Conservation (phyloP, 2,888 invertebrate species). For the Frankliniella fusca region DNA sequence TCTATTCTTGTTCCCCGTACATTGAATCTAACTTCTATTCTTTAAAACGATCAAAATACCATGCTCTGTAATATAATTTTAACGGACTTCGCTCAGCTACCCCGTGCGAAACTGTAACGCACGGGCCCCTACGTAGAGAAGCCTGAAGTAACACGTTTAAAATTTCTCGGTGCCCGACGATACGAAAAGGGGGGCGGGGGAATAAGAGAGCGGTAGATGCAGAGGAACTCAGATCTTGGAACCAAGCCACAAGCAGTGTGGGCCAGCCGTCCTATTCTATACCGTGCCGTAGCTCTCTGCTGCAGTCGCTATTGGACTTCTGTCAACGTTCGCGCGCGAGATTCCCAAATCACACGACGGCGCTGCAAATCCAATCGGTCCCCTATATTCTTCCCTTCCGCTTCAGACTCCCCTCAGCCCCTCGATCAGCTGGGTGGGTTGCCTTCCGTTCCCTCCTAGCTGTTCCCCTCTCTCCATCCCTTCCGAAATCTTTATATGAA, state of each 20-base stretch:
- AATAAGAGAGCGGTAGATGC: too few relatives aligned
- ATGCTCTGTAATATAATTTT: too few relatives aligned
- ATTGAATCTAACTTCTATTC: too few relatives aligned
- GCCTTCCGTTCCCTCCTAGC: not conserved
- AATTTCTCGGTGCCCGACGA: not conserved
- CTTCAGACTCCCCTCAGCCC: not conserved
- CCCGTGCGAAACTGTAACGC: too few relatives aligned
- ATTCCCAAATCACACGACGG: conserved; percentile 1
- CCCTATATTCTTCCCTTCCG: not conserved
- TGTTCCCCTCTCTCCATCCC: not conserved
- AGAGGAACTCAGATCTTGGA: not conserved
- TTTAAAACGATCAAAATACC: too few relatives aligned
- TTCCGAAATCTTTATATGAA: not conserved
- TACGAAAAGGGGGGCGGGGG: not conserved
- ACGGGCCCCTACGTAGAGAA: too few relatives aligned
- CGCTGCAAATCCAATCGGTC: not conserved
- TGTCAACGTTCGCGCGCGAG: conserved; percentile 5
- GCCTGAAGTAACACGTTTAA: not conserved
- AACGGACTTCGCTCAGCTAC: too few relatives aligned
- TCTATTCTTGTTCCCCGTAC: too few relatives aligned
- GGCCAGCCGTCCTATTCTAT: not conserved
- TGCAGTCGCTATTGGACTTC: conserved; percentile 23
- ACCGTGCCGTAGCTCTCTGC: not conserved
- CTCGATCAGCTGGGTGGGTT: not conserved
- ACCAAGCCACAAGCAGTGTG: not conserved